These are phyloP conservation scores for Sesamia inferens DNA, from an alignment of 2,888 invertebrate genomes.

Conservation along the genomic window DNA sequence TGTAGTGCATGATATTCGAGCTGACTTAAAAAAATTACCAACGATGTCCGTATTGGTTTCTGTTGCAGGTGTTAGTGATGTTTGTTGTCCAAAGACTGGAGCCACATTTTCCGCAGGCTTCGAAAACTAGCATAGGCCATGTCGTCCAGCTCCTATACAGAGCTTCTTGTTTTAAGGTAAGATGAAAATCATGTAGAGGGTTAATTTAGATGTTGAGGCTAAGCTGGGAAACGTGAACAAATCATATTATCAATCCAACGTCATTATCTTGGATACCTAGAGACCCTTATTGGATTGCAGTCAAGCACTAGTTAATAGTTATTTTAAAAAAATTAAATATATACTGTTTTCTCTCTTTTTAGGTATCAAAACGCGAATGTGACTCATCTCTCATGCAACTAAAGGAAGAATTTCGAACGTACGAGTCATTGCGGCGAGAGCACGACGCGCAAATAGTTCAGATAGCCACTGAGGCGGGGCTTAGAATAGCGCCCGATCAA, in stretches of 20 bases:
- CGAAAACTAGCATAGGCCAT: conserved; percentile 99
- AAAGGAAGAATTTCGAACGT: conserved; percentile 98
- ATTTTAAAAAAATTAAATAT: too few species aligned
- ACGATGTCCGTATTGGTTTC: conserved; percentile 29
- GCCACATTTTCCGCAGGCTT: conserved; percentile 98
- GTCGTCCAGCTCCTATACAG: conserved; percentile 99
- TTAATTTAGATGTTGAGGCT: background rate
- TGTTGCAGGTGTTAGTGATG: conserved; percentile 95
- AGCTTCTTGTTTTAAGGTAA: conserved; percentile 99
- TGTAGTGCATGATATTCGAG: background rate
- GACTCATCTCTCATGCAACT: conserved; percentile 99
- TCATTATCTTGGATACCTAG: background rate
- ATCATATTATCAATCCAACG: background rate
- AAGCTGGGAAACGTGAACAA: too few species aligned
- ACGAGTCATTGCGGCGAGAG: conserved; percentile 97
- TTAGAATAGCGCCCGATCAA: conserved; percentile 99
- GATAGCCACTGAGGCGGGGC: conserved; percentile 99
- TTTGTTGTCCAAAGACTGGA: conserved; percentile 99
- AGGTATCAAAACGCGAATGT: conserved; percentile 98
- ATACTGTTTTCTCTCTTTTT: background rate
- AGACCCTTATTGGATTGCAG: background rate
- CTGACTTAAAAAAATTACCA: background rate
- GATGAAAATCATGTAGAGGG: background rate
- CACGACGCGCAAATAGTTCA: conserved; percentile 99
- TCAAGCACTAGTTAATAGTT: too few species aligned